Conservation (phyloP, 2,113 vertebrate species). For the Petrocephalus microphthalmus region DNA sequence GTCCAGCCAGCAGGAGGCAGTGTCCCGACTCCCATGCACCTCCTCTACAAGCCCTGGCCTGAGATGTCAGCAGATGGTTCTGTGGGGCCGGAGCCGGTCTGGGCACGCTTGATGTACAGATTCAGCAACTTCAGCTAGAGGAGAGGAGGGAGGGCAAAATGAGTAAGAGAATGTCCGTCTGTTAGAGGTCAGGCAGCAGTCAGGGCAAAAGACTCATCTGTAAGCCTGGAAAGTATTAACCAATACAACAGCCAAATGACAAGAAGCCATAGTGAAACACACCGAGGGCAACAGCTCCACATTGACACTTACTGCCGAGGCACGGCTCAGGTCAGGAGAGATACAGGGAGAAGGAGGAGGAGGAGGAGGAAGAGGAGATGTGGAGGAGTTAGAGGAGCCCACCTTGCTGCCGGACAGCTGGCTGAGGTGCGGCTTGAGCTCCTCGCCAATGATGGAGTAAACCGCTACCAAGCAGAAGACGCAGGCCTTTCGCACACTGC, state of each 20-base stretch:
- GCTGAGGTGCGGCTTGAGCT: conserved; percentile 90
- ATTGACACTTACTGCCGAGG: not conserved
- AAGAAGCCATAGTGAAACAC: not conserved
- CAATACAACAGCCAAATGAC: not conserved
- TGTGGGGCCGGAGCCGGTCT: conserved; percentile 75
- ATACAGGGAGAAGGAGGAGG: not conserved
- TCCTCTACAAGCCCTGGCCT: conserved; percentile 72
- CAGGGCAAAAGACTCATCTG: not conserved
- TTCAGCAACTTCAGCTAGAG: conserved; percentile 91
- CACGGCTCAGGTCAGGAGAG: not conserved
- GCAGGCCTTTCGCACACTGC: conserved; percentile 92
- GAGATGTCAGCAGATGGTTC: conserved; percentile 73
- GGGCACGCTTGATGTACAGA: conserved; percentile 95
- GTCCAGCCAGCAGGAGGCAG: conserved; percentile 33
- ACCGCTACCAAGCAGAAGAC: conserved; percentile 95
- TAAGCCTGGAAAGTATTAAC: not conserved
- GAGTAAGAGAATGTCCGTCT: not conserved
- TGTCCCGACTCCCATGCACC: conserved; percentile 27
- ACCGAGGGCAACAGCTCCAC: not conserved
- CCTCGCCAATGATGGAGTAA: conserved; percentile 88
- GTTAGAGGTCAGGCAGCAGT: not conserved
- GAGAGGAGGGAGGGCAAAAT: conserved; percentile 1
- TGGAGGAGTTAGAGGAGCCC: conserved; percentile 32
- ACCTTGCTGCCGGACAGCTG: conserved; percentile 96
- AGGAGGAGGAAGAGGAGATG: not conserved